These are phyloP conservation scores for Sphecodes monilicornis DNA, from an alignment of 2,888 invertebrate species.

Conservation along the genomic window DNA sequence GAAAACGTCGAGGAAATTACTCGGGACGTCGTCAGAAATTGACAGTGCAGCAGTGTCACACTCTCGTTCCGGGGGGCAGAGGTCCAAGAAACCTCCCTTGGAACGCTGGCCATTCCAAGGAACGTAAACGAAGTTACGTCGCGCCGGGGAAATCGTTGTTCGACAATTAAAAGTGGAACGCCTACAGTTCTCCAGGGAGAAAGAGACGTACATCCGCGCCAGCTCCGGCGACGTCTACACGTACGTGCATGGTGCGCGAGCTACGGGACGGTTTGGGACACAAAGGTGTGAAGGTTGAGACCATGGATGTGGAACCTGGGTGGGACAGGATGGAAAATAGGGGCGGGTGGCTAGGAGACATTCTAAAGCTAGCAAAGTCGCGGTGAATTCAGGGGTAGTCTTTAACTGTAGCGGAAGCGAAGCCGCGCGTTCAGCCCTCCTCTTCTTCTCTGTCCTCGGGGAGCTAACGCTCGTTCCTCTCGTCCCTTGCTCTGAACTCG, in stretches of 20 bases:
- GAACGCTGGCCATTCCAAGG: not conserved
- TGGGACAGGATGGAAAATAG: not conserved
- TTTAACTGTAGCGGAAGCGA: slow-evolving; percentile 72
- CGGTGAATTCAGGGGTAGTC: slow-evolving; percentile 75
- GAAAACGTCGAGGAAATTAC: slow-evolving; percentile 30
- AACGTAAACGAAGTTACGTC: slow-evolving; percentile 41
- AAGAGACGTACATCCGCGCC: not conserved
- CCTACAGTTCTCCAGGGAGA: slow-evolving; percentile 18
- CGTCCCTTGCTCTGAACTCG: slow-evolving; percentile 55
- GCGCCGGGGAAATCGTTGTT: slow-evolving; percentile 30
- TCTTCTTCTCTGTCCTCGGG: slow-evolving; percentile 48
- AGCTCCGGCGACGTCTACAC: not conserved
- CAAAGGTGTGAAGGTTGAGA: not conserved
- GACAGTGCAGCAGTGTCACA: slow-evolving; percentile 11
- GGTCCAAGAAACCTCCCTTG: too few species aligned
- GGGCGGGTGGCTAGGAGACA: slow-evolving; percentile 50
- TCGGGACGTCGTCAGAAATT: slow-evolving; percentile 19
- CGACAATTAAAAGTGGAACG: slow-evolving; percentile 43
- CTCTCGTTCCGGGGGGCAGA: not conserved
- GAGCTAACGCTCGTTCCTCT: slow-evolving; percentile 62
- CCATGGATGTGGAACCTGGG: not conserved
- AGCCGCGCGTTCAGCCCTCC: slow-evolving; percentile 44
- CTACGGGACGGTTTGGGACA: not conserved
- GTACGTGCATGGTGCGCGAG: not conserved
- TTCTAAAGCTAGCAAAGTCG: slow-evolving; percentile 72